Conservation (phyloP, 2,888 invertebrate genomes). For the Paralinhomoeus sp. region DNA sequence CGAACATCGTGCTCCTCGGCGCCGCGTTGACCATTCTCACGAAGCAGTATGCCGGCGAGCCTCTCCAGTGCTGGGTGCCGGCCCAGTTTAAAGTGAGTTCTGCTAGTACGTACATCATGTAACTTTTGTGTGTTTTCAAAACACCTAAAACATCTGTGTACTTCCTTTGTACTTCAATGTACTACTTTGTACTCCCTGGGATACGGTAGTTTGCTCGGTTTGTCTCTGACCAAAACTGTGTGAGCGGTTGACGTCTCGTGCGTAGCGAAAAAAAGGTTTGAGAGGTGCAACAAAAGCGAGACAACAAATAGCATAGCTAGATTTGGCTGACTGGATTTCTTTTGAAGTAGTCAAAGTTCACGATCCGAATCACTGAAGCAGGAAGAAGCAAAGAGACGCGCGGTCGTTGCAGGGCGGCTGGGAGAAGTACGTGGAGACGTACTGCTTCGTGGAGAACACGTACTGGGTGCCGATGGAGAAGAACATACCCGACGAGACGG, state of each 20-base stretch:
- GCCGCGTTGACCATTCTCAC: constrained; percentile 28
- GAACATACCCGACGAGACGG: constrained; percentile 2
- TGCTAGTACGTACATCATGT: neutral
- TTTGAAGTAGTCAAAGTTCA: neutral
- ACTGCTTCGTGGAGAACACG: constrained; percentile 9
- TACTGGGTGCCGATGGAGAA: constrained; percentile 9
- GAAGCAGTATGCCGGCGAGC: constrained; percentile 32
- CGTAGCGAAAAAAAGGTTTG: too few species aligned
- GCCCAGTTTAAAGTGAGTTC: constrained; percentile 12
- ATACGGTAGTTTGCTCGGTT: too few species aligned
- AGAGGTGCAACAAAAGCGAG: too few species aligned
- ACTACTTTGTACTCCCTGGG: too few species aligned
- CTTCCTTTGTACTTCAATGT: too few species aligned
- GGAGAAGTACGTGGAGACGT: constrained; percentile 11
- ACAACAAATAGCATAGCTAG: too few species aligned
- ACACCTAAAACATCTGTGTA: neutral
- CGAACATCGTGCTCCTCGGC: constrained; percentile 27
- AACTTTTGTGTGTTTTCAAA: neutral
- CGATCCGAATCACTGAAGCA: neutral
- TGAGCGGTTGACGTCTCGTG: too few species aligned
- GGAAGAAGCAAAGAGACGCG: neutral
- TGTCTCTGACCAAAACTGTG: too few species aligned
- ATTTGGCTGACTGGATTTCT: too few species aligned
- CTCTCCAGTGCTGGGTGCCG: constrained; percentile 28
- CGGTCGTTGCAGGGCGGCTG: constrained; percentile 6